Conservation (phyloP, 2,113 vertebrate species). For the Columba janthina region DNA sequence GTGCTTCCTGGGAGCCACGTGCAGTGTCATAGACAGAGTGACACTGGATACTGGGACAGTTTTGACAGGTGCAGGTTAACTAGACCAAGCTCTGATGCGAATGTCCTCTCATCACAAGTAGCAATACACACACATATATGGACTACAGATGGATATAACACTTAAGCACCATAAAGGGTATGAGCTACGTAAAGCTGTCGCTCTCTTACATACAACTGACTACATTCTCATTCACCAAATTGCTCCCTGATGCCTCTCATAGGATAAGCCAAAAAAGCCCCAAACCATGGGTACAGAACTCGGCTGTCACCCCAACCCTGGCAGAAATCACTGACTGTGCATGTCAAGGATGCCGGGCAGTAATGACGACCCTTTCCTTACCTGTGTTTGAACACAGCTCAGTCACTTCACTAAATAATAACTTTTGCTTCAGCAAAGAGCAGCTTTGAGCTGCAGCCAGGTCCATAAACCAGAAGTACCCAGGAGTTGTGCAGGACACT, state of each 20-base stretch:
- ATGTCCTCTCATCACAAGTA: neutral
- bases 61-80: neutral
- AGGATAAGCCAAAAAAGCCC: neutral
- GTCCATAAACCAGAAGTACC: neutral
- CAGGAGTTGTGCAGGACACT: neutral
- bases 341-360: neutral
- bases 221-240: neutral
- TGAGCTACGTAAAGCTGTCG: neutral
- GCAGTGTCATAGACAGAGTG: fast-evolving
- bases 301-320: neutral
- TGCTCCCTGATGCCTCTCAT: neutral
- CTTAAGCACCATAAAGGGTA: neutral
- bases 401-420: neutral
- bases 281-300: neutral
- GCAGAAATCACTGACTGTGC: neutral
- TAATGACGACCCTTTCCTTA: neutral
- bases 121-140: neutral
- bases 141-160: neutral
- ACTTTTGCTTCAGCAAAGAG: neutral
- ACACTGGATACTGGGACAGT: too few relatives aligned
- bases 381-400: neutral
- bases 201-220: neutral
- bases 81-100: neutral
- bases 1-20: neutral
- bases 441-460: neutral